A percentile compares a stretch with the other conserved stretches of the same genome.
Evolutionary conservation across 2,888 invertebrate species (phyloP).

Genomic region (Cataglyphis altisquamis): DNA sequence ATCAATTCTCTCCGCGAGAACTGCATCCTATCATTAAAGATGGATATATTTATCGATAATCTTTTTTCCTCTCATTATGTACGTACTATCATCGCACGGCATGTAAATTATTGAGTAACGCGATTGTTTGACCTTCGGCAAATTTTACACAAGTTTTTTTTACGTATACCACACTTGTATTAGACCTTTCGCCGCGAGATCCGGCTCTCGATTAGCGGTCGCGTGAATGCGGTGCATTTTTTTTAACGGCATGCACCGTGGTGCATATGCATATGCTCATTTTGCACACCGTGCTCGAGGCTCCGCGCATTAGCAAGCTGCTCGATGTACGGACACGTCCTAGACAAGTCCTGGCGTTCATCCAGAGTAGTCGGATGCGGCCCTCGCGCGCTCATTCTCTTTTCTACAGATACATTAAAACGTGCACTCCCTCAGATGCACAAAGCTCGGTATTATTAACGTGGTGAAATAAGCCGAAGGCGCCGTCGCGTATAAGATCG

Average conservation of each 20-base stretch:
- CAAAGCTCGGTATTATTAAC: slow-evolving; percentile 27
- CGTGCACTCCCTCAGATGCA: neutral
- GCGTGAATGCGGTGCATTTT: slow-evolving; percentile 33
- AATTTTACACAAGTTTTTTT: slow-evolving; percentile 23
- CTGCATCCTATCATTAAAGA: neutral
- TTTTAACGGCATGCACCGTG: slow-evolving; percentile 37
- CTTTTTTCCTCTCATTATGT: neutral
- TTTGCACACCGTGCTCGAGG: slow-evolving; percentile 55
- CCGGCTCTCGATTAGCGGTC: slow-evolving; percentile 40
- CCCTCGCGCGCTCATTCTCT: neutral
- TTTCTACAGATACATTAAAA: neutral
- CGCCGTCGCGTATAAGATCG: neutral
- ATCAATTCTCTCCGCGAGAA: slow-evolving; percentile 6
- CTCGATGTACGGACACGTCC: slow-evolving; percentile 81
- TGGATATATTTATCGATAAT: neutral
- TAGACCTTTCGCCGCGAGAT: slow-evolving; percentile 22
- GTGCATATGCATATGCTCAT: slow-evolving; percentile 63
- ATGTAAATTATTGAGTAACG: neutral
- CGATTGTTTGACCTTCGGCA: slow-evolving; percentile 14
- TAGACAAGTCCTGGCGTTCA: slow-evolving; percentile 79
- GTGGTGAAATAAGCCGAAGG: slow-evolving; percentile 30
- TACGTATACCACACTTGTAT: slow-evolving; percentile 7
- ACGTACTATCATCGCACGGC: neutral
- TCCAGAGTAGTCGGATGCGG: slow-evolving; percentile 71
- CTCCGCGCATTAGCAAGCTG: slow-evolving; percentile 80